phyloP scores from a whole-genome alignment of 53 echinoderm and acorn worm genomes.

The Echinometra lucunter region DNA sequence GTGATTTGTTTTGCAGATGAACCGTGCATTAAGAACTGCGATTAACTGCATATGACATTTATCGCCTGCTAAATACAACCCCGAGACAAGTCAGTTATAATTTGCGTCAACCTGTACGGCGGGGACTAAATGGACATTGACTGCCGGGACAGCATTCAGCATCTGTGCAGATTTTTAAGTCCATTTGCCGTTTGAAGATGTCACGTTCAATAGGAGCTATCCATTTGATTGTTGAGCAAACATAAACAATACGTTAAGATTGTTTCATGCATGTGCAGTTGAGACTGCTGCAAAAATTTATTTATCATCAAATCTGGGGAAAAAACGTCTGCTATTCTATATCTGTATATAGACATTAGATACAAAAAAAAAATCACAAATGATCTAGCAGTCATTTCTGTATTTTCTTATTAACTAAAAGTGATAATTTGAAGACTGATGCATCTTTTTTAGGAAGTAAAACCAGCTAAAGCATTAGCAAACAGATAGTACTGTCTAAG shows the following conservation, averaged over 20 bases:
- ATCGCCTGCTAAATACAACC: not conserved
- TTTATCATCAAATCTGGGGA: not conserved
- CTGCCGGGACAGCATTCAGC: not conserved
- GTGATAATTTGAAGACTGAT: not conserved
- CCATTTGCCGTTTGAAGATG: slow-evolving; percentile 1
- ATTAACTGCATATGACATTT: slow-evolving; percentile 29
- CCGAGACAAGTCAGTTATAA: slow-evolving; percentile 6
- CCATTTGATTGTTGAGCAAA: not conserved
- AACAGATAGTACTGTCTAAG: too few relatives aligned
- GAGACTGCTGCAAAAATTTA: not conserved
- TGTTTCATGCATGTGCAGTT: not conserved
- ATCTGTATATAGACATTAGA: not conserved
- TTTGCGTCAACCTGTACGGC: not conserved
- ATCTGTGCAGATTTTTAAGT: slow-evolving; percentile 2
- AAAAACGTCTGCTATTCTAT: not conserved
- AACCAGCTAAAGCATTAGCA: too few relatives aligned
- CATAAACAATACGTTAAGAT: not conserved
- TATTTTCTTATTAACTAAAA: too few relatives aligned
- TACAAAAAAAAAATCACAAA: too few relatives aligned
- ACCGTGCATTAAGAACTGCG: not conserved
- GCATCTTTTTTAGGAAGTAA: not conserved
- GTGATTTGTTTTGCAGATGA: not conserved
- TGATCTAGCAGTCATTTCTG: too few relatives aligned
- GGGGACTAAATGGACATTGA: slow-evolving; percentile 4
- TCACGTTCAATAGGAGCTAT: not conserved